Percentiles rank a stretch among this genome's conserved stretches.
These are phyloP conservation scores for Nemurella pictetii DNA, from an alignment of 2,888 invertebrate genomes.

Conservation along the genomic window DNA sequence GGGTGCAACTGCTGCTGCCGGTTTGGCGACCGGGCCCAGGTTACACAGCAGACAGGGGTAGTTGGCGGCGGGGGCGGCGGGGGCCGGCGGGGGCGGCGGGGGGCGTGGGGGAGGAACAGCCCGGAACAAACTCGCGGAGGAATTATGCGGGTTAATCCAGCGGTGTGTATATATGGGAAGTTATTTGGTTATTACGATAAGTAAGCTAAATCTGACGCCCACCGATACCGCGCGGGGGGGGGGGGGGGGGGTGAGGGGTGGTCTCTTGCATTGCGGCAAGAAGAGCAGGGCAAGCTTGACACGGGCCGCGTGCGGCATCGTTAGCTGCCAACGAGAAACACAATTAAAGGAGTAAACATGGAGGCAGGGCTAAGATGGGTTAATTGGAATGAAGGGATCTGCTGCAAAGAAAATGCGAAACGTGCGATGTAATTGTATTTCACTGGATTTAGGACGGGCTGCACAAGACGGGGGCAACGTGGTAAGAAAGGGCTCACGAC, in stretches of 20 bases:
- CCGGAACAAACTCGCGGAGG: neutral
- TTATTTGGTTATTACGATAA: neutral
- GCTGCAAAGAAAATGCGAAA: neutral
- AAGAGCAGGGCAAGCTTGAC: neutral
- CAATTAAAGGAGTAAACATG: constrained; percentile 32
- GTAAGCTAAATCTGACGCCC: neutral
- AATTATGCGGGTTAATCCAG: neutral
- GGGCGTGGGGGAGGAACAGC: neutral
- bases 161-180: neutral
- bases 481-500: neutral
- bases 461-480: neutral
- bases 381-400: neutral
- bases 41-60: neutral
- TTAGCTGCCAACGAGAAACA: constrained; percentile 3
- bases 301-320: no score
- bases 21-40: no score
- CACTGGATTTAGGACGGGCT: neutral
- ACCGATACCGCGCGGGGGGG: no score
- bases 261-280: neutral
- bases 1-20: neutral
- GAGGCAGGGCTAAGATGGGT: neutral
- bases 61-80: neutral
- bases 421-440: neutral
- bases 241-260: no score
- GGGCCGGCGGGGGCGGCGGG: neutral